These are phyloP conservation scores for Anolis sagrei DNA, from an alignment of 2,113 vertebrate species.

Conservation along the genomic window DNA sequence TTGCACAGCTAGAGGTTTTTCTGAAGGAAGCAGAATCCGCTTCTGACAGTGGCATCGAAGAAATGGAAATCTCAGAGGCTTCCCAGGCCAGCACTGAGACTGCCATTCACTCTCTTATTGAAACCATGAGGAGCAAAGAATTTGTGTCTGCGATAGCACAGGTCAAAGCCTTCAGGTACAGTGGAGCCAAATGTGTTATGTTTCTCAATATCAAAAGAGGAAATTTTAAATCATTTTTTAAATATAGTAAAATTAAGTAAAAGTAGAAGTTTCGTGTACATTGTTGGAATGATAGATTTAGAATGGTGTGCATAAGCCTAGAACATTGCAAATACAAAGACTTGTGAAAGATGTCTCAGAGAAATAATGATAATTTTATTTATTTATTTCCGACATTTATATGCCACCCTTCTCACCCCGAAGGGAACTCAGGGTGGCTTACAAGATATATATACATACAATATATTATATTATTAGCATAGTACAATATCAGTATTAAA, in stretches of 20 bases:
- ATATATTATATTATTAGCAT: too few species aligned
- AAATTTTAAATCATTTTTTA: background rate
- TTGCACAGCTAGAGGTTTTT: slow-evolving; percentile 88
- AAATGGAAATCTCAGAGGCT: slow-evolving; percentile 84
- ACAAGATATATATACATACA: too few species aligned
- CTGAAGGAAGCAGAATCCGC: slow-evolving; percentile 89
- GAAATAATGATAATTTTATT: too few species aligned
- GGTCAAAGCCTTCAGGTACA: slow-evolving; percentile 94
- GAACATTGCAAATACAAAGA: background rate
- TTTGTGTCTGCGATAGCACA: slow-evolving; percentile 90
- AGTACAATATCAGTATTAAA: too few species aligned
- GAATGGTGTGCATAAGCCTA: background rate
- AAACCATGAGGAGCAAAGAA: slow-evolving; percentile 88
- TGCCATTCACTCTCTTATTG: slow-evolving; percentile 94
- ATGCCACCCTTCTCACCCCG: too few species aligned
- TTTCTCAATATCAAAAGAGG: slow-evolving; percentile 16
- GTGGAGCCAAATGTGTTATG: background rate
- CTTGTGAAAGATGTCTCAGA: background rate
- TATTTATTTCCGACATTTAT: too few species aligned
- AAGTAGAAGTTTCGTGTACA: background rate
- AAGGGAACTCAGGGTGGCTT: too few species aligned
- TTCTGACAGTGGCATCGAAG: slow-evolving; percentile 81
- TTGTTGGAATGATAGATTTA: background rate
- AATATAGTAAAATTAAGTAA: background rate
- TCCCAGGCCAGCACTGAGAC: slow-evolving; percentile 91